Percentiles rank a stretch among this genome's conserved stretches.
phyloP scores from a whole-genome alignment of 2,888 invertebrate genomes.

The Ctenicera cuprea region DNA sequence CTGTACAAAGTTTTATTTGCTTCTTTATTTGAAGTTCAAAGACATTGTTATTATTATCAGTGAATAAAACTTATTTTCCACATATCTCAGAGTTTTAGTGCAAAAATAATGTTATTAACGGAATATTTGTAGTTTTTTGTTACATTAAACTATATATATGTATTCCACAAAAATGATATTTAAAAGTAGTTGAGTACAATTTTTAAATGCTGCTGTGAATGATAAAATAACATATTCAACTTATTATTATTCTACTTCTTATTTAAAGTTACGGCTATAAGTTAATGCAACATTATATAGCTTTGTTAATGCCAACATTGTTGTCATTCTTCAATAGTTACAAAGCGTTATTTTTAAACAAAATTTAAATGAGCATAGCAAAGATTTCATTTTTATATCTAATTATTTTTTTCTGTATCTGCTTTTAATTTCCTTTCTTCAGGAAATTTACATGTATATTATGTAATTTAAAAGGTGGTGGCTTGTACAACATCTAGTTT shows the following conservation, averaged over 20 bases:
- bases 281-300: no score
- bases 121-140: not conserved
- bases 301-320: no score
- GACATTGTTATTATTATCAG: not conserved
- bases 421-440: slow-evolving; percentile 11
- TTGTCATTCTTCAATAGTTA: not conserved
- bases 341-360: not conserved
- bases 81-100: not conserved
- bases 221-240: not conserved
- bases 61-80: slow-evolving; percentile 26
- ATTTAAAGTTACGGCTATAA: no score
- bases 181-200: not conserved
- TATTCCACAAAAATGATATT: no score
- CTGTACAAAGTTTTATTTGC: not conserved
- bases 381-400: no score
- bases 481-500: slow-evolving; percentile 13
- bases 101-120: no score
- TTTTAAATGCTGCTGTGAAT: not conserved
- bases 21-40: not conserved
- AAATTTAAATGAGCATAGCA: no score
- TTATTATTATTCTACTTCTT: not conserved
- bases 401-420: not conserved
- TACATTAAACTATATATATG: no score
- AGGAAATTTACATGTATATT: slow-evolving; percentile 14
- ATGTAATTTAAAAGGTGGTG: slow-evolving; percentile 37